Evolutionary conservation across 92 coral and sea anemone genomes (phyloP).

Genomic region (Phenganax subtilis): DNA sequence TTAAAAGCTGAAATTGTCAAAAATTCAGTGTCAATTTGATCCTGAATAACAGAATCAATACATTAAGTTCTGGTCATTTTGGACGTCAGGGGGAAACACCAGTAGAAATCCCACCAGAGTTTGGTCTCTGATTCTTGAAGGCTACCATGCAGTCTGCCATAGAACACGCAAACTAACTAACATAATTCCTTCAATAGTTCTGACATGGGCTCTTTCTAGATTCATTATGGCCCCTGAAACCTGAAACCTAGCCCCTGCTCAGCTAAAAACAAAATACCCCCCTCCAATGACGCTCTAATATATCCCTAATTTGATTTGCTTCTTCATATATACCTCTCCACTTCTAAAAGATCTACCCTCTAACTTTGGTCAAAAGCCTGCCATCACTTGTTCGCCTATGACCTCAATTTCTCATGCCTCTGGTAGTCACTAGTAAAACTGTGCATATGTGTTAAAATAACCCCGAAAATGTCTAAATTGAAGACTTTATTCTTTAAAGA

Average conservation of each 20-base stretch:
- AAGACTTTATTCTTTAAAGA: too few relatives aligned
- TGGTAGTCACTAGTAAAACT: too few relatives aligned
- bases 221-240: background rate
- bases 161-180: background rate
- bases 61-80: background rate
- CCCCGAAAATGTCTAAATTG: too few relatives aligned
- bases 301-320: background rate
- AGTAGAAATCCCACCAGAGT: background rate
- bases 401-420: too few relatives aligned
- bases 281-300: too few relatives aligned
- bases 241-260: background rate
- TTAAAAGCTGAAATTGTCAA: background rate
- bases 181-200: background rate
- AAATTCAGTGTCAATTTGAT: background rate
- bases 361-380: background rate
- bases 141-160: background rate
- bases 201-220: background rate
- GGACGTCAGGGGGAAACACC: background rate
- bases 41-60: constrained; percentile 5
- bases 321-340: background rate
- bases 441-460: too few relatives aligned
- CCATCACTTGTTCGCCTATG: too few relatives aligned
- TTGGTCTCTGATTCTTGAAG: background rate
- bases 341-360: background rate
- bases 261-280: background rate